Conservation (phyloP, 2,888 invertebrate species). For the Pachycephus smyrnensis region DNA sequence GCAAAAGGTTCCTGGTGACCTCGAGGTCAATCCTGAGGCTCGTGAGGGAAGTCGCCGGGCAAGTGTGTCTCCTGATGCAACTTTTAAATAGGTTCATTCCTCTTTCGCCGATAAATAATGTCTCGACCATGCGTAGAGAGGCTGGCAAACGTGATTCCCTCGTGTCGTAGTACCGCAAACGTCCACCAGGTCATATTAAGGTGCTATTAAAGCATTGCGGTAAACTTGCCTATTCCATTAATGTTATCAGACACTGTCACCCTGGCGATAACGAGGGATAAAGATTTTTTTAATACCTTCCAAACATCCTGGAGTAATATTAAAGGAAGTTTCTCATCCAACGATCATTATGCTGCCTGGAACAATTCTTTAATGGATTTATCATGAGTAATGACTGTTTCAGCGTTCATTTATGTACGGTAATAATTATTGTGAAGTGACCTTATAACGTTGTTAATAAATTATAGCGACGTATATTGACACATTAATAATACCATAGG, state of each 20-base stretch:
- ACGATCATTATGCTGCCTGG: not conserved
- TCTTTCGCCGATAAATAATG: constrained; percentile 4
- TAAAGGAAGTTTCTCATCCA: not conserved
- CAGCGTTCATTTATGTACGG: not conserved
- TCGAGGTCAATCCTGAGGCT: constrained; percentile 4
- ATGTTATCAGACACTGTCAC: not conserved
- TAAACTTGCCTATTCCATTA: not conserved
- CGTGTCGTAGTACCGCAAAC: not conserved
- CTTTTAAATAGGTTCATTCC: constrained; percentile 4
- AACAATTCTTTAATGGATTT: not conserved
- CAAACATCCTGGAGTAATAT: not conserved
- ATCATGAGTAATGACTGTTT: not conserved
- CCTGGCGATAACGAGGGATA: not conserved
- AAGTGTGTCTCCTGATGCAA: not conserved
- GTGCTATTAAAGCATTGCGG: not conserved
- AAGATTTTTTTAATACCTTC: not conserved
- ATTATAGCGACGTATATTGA: not conserved
- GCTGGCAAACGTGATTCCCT: not conserved
- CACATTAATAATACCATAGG: not conserved
- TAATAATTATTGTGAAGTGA: not conserved
- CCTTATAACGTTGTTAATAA: not conserved
- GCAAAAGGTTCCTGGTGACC: not conserved
- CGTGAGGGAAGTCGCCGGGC: not conserved
- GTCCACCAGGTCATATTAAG: not conserved
- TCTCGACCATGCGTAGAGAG: not conserved